Evolutionary conservation across 2,113 vertebrate species (phyloP), one percentile per base, ranked within the genome.

Genomic region (Chloebia gouldiae): DNA sequence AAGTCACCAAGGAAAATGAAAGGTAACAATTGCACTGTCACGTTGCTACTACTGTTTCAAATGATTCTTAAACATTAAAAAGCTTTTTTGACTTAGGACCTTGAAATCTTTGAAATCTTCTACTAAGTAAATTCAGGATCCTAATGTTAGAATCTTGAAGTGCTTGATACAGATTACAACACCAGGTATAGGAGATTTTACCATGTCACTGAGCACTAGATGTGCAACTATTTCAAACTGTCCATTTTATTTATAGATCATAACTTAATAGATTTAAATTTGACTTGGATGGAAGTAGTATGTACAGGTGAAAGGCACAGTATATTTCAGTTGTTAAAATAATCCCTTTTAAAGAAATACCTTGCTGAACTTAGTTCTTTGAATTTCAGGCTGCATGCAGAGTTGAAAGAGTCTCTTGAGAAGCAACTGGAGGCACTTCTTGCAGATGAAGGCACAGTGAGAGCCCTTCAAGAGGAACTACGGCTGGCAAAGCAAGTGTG

Each of bases 1-100:
- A 92, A 88, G 98, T 99, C 78, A 97, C 98, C 89, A 97, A 97
- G 66, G 99, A 99, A 98, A 99, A 99, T 76, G 98, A 99, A 98
- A 98, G 99, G 99, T 99, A 98, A 83, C 53, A 80, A 88, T 22
- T 63, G 80, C 61, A 51, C 28, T 76, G 10, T 20, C 9, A 2
- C n/a, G 8, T 44, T 76, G 47, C 12, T 61, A 13, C 25, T 71
- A 3, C 9, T 73, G 10, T 8, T 54, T 80, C 63, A 73, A 5
- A 45, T 63, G 6, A 23, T 81, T 92, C 93, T 40, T 78, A 18
- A 88, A 60, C 5, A 6, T n/a, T 51, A 31, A 30, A 53, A 53
- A 44, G 47, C 60, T 57, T 40, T 7, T 3, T 69, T 64, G 82
- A 31, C 13, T 12, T 78, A 53, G 19, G 35, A n/a, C n/a, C 27